phyloP scores from a whole-genome alignment of 1,140 invertebrate species.

The Bursaphelenchus mucronatus region DNA sequence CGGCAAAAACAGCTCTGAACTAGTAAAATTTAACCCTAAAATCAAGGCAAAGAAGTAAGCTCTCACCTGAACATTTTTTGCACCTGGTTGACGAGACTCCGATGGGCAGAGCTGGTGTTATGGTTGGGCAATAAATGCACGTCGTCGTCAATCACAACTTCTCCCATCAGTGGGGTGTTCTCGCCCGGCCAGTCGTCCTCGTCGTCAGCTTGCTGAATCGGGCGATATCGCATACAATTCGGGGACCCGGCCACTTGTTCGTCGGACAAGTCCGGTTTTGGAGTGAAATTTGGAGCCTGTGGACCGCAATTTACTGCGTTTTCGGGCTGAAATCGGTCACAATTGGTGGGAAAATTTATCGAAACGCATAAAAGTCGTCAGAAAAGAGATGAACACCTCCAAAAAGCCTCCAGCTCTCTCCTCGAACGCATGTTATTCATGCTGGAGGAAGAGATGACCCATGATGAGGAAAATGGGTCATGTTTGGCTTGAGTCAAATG shows the following conservation, averaged over 20 bases:
- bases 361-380: too few relatives aligned
- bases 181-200: slow-evolving; percentile 30
- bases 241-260: not conserved
- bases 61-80: slow-evolving; percentile 42
- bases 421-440: too few relatives aligned
- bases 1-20: slow-evolving; percentile 3
- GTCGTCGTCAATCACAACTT: slow-evolving; percentile 43
- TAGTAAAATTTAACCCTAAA: not conserved
- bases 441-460: too few relatives aligned
- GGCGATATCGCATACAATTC: slow-evolving; percentile 36
- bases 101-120: slow-evolving; percentile 25
- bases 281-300: too few relatives aligned
- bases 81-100: slow-evolving; percentile 23
- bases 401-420: too few relatives aligned
- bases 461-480: too few relatives aligned
- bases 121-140: slow-evolving; percentile 38
- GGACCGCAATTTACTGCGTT: too few relatives aligned
- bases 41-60: slow-evolving; percentile 2
- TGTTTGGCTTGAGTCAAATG: too few relatives aligned
- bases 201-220: slow-evolving; percentile 26
- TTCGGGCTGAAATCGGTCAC: too few relatives aligned
- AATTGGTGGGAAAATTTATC: too few relatives aligned
- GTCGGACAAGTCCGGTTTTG: too few relatives aligned
- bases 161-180: slow-evolving; percentile 41
- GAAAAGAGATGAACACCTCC: too few relatives aligned